Evolutionary conservation across 2,888 invertebrate genomes (phyloP).

Genomic region (Synanthedon vespiformis): DNA sequence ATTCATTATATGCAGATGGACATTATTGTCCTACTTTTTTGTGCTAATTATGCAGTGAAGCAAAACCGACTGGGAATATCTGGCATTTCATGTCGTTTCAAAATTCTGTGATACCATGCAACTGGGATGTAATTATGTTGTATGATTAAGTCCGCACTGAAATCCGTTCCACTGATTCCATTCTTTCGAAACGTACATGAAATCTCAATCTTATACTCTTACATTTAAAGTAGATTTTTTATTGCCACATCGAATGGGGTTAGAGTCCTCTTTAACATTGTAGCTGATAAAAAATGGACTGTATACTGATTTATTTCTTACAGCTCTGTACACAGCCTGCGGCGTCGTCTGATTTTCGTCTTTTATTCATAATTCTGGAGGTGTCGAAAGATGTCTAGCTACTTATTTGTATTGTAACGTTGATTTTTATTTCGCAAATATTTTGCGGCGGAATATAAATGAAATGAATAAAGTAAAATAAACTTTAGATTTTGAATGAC

Average conservation of each 20-base stretch:
- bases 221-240: background rate
- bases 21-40: background rate
- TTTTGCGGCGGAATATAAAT: too few species aligned
- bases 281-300: background rate
- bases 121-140: slow-evolving; percentile 5
- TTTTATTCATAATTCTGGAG: background rate
- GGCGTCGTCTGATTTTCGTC: background rate
- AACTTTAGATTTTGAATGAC: too few species aligned
- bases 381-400: background rate
- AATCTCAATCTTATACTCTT: background rate
- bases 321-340: background rate
- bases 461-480: too few species aligned
- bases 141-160: slow-evolving; percentile 6
- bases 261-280: background rate
- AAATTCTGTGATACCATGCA: background rate
- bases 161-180: slow-evolving; percentile 7
- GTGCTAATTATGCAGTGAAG: background rate
- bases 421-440: background rate
- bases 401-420: background rate
- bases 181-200: background rate
- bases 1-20: too few species aligned
- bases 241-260: background rate
- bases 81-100: background rate
- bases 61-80: background rate
- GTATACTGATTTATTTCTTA: background rate